These are phyloP conservation scores for Bombus breviceps DNA, from an alignment of 1,140 invertebrate species.

Conservation along the genomic window DNA sequence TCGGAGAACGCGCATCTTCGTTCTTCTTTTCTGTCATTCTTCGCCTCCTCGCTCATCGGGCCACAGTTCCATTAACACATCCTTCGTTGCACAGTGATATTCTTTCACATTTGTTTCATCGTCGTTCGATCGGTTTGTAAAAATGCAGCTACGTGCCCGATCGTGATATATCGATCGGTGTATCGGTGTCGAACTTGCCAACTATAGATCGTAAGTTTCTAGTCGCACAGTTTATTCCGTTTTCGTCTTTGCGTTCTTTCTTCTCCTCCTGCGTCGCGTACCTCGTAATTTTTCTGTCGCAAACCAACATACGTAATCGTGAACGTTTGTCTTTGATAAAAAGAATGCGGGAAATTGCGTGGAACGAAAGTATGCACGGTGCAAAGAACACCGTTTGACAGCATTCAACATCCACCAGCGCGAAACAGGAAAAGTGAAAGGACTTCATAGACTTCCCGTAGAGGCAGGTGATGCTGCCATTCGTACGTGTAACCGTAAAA, in stretches of 20 bases:
- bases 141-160: constrained; percentile 22
- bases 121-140: background rate
- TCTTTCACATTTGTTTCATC: background rate
- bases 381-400: background rate
- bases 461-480: constrained; percentile 24
- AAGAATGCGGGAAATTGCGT: constrained; percentile 27
- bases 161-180: background rate
- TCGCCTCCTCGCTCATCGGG: background rate
- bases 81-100: too few species aligned
- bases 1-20: constrained; percentile 39
- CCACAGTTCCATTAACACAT: background rate
- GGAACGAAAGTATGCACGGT: background rate
- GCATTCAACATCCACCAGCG: constrained; percentile 28
- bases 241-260: background rate
- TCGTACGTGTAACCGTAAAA: background rate
- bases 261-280: background rate
- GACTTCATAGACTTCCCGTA: constrained; percentile 44
- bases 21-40: constrained; percentile 37
- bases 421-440: constrained; percentile 65
- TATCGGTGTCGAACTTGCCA: constrained; percentile 9
- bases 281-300: background rate
- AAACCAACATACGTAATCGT: constrained; percentile 18
- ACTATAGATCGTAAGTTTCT: constrained; percentile 13
- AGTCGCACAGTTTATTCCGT: background rate
- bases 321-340: background rate